Base-by-base conservation (phyloP, 1,140 invertebrate species). In the Drosophila persimilis region DNA sequence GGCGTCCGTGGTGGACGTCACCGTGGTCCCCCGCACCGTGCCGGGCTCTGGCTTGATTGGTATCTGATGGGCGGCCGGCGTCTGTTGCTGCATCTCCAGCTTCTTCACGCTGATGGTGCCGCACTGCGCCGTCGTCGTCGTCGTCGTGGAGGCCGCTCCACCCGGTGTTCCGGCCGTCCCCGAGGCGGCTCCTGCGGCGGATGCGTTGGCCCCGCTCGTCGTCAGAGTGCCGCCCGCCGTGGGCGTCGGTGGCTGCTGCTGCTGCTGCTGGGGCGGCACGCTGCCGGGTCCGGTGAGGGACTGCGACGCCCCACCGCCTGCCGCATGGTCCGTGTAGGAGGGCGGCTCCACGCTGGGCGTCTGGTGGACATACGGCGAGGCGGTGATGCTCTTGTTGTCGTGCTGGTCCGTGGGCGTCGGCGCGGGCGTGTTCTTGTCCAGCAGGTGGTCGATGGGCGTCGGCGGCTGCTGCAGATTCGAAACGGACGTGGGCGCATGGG, bases 341-440 rank as follows among this genome's bases (percentile, higher is more conserved):
- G 90, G 89, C 8, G 90, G 80, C 61, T 91, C 90, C 6, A 91
- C 90, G 57, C 90, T 90, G 43, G 90, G 86, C 52, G 85, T 85
- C 41, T 90, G 90, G 50, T 90, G 89, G 2, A 91, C 81, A 74
- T 91, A 91, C 0, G 90, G 90, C 4, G 90, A 91, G 39, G 90
- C 90, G 20, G 90, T 91, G 17, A 90, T 88, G 60, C 90, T 91
- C 52, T 91, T 91, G 58, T 56, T 91, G 41, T 91, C 90, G 43
- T 91, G 90, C 57, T 91, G 90, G 79, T 91, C 90, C 29, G 90
- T 91, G 6, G 90, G 90, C 58, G 90, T 91, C 1, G 90, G 90
- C 17, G 90, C 90, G 22, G 90, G 90, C 22, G 90, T 91, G 61
- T 91, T 91, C 75, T 91, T 91, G 70, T 91, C 90, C 61, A 91